Percentiles rank a stretch among this genome's conserved stretches.
Conservation (phyloP, 37 sponge, comb jelly and placozoan genomes). For the Spongilla lacustris region DNA sequence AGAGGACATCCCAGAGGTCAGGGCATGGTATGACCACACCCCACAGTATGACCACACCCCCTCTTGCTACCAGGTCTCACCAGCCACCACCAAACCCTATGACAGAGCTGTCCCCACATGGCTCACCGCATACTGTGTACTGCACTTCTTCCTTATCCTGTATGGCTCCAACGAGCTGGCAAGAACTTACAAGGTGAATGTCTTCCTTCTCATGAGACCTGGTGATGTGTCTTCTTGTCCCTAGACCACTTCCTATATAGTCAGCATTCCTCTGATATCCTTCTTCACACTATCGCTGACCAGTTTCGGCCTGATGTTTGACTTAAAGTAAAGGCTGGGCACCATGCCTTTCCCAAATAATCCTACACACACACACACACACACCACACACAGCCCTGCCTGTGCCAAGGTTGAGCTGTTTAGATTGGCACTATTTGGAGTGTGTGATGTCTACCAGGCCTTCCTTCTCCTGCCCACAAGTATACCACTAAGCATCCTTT, state of each 20-base stretch:
- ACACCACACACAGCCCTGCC: neutral
- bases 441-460: neutral
- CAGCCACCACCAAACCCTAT: conserved; percentile 38
- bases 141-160: conserved; percentile 66
- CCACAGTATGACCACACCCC: neutral
- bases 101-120: conserved; percentile 48
- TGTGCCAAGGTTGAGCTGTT: neutral
- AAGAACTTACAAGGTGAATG: conserved; percentile 9
- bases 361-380: neutral
- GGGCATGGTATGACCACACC: neutral
- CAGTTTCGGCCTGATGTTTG: conserved; percentile 81
- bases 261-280: conserved; percentile 1
- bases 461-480: neutral
- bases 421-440: neutral
- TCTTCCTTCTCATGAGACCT: too few relatives aligned
- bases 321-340: conserved; percentile 29
- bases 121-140: conserved; percentile 58
- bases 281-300: conserved; percentile 65
- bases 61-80: conserved; percentile 33
- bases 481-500: too few relatives aligned
- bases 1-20: conserved; percentile 34
- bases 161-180: conserved; percentile 33
- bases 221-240: neutral
- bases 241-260: conserved; percentile 28
- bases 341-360: neutral